Conservation (phyloP, 2,888 invertebrate genomes). For the Piscicola geometra region DNA sequence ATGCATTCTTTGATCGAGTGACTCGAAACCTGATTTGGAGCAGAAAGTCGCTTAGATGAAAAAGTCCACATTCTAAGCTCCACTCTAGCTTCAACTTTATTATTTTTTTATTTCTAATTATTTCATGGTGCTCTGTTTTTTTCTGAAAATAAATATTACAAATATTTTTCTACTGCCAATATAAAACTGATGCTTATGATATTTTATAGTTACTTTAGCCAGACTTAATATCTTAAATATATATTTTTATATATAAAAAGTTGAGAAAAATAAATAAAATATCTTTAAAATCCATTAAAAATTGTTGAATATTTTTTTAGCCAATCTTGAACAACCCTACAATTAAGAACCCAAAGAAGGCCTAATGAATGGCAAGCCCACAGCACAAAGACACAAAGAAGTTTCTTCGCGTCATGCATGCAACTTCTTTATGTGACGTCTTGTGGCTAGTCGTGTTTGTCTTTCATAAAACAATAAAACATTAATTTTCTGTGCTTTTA, state of each 20-base stretch:
- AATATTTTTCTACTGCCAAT: not conserved
- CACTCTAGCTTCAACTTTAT: not conserved
- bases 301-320: too few species aligned
- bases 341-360: too few species aligned
- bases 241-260: too few species aligned
- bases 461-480: conserved; percentile 11
- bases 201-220: not conserved
- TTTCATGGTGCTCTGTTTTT: not conserved
- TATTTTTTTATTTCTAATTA: not conserved
- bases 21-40: not conserved
- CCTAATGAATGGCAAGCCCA: too few species aligned
- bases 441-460: not conserved
- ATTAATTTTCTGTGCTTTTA: not conserved
- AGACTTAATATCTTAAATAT: too few species aligned
- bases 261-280: too few species aligned
- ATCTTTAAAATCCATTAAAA: too few species aligned
- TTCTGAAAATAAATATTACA: not conserved
- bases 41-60: not conserved
- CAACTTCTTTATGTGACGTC: too few species aligned
- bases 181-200: not conserved
- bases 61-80: not conserved
- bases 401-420: too few species aligned
- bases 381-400: not conserved
- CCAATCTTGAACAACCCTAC: too few species aligned
- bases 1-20: not conserved